Evolutionary conservation across 2,888 invertebrate genomes (phyloP), one percentile per base, ranked within the genome.

Genomic region (Ceramica pisi): DNA sequence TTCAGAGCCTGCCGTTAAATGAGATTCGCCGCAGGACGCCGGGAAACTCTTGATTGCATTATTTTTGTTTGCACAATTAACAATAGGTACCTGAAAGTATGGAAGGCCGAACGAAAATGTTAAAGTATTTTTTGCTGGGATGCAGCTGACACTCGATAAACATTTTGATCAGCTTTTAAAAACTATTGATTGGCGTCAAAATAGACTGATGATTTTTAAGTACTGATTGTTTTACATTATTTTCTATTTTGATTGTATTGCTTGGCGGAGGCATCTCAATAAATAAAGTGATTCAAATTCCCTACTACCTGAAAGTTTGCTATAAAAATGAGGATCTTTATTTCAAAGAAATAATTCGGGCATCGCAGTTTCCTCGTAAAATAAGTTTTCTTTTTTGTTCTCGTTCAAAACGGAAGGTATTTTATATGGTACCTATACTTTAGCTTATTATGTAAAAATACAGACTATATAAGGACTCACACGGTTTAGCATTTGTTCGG

Each of bases 1-100:
- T 66, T 66, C 12, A 48, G 41, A 38, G 23, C 53, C 14, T 60
- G 31, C 50, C 46, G 55, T 59, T 35, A 67, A 82, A 74, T 70
- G 35, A 72, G 38, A 67, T 77, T 69, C 66, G 57, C 78, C 66
- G 56, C 50, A 61, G 69, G 61, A 60, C 9, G 73, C 7, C 60
- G 23, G 19, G 21, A 66, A 68, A 63, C 51, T 38, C 51, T 66
- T 60, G 53, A 78, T 74, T 67, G 62, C 46, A 59, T 67, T 82
- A 4, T 79, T 63, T 77, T 61, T 19, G 46, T 68, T 53, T 7
- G 21, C 23, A 16, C 55, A 46, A 68, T 38, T 57, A 60, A 63
- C 26, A 44, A 55, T 44, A n/a, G n/a, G n/a, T n/a, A 35, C 9
- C 10, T 21, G 26, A 51, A 44, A 67, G 21, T 64, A 72, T 7